Conservation (phyloP, 2,888 invertebrate species). For the Drosophila macrospina region DNA sequence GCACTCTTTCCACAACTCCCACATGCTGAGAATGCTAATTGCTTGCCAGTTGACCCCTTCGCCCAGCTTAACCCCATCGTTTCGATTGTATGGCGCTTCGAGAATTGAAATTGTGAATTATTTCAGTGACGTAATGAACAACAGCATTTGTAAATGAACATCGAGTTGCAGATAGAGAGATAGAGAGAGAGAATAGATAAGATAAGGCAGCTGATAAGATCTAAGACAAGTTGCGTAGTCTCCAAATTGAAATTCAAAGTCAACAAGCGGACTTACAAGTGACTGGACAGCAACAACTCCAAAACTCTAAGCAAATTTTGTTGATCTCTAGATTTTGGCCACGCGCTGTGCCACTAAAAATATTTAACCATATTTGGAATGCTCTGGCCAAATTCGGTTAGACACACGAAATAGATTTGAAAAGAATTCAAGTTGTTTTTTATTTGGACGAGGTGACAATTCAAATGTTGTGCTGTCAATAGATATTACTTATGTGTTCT, state of each 20-base stretch:
- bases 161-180: constrained; percentile 17
- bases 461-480: constrained; percentile 69
- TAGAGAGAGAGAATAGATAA: constrained; percentile 32
- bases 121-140: constrained; percentile 61
- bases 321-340: constrained; percentile 52
- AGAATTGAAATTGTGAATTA: constrained; percentile 31
- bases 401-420: constrained; percentile 50
- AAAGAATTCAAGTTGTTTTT: constrained; percentile 55
- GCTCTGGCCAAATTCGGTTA: constrained; percentile 51
- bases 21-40: constrained; percentile 45
- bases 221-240: constrained; percentile 23
- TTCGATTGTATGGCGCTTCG: constrained; percentile 32
- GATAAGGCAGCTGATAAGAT: constrained; percentile 57
- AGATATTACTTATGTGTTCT: constrained; percentile 47
- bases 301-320: constrained; percentile 67
- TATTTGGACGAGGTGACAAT: constrained; percentile 63
- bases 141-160: constrained; percentile 34
- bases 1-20: constrained; percentile 18
- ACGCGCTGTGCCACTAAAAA: constrained; percentile 59
- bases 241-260: constrained; percentile 56
- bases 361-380: constrained; percentile 63
- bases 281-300: constrained; percentile 46
- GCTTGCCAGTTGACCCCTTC: constrained; percentile 41
- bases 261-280: constrained; percentile 38
- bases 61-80: constrained; percentile 25